phyloP scores from a whole-genome alignment of 2,888 invertebrate genomes.

The Argyresthia goedartella region DNA sequence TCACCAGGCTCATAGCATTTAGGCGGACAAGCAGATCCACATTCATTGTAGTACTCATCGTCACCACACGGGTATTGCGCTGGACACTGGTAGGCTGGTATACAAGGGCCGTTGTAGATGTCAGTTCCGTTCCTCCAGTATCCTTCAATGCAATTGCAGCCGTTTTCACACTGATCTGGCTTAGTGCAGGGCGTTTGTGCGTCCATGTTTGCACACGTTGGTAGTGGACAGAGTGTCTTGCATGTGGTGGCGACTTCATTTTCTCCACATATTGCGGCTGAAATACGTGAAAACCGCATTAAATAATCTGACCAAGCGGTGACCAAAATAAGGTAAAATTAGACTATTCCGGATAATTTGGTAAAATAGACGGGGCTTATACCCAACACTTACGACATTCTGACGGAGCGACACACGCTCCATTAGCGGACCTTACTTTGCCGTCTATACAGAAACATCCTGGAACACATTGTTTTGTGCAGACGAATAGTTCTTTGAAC shows the following conservation, averaged over 20 bases:
- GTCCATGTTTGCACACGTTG: no score
- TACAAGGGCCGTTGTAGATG: not conserved
- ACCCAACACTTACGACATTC: not conserved
- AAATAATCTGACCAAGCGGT: no score
- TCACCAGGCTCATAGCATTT: constrained; percentile 27
- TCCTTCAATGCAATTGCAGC: not conserved
- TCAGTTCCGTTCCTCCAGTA: not conserved
- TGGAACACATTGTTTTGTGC: constrained; percentile 7
- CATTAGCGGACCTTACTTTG: constrained; percentile 7
- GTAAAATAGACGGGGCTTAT: no score
- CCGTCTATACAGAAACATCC: constrained; percentile 14
- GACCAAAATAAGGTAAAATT: no score
- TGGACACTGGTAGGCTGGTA: no score
- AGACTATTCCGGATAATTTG: no score
- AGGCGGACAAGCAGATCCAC: not conserved
- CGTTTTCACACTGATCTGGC: not conserved
- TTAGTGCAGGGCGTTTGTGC: no score
- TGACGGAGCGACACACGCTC: not conserved
- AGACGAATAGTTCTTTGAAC: constrained; percentile 3
- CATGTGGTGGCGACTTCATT: no score
- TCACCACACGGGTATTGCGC: not conserved
- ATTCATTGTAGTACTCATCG: not conserved
- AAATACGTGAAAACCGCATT: no score
- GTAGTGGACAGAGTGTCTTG: no score
- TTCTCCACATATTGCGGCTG: no score